Evolutionary conservation across 2,888 invertebrate species (phyloP).

Genomic region (Drosophila fulvimacula): DNA sequence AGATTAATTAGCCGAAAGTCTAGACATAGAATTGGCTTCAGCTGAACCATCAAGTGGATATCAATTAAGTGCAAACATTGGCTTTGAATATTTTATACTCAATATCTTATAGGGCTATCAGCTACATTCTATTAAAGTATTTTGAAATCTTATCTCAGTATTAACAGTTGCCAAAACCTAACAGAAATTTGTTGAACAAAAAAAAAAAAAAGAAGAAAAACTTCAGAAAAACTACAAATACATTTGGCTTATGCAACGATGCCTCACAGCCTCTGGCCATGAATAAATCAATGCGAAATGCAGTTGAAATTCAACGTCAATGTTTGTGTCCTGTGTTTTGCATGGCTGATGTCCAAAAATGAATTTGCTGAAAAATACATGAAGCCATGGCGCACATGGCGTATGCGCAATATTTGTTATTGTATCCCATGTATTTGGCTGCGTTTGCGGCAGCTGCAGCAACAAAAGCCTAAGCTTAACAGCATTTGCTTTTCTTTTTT

Average conservation of each 20-base stretch:
- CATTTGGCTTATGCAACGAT: slow-evolving; percentile 22
- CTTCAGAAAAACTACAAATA: no score
- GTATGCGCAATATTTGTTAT: slow-evolving; percentile 72
- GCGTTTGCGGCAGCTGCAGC: slow-evolving; percentile 65
- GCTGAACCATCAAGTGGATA: neutral
- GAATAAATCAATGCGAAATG: slow-evolving; percentile 52
- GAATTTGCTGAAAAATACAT: slow-evolving; percentile 52
- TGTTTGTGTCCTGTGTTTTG: slow-evolving; percentile 44
- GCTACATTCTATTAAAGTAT: neutral
- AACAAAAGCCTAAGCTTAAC: slow-evolving; percentile 70
- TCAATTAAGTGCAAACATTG: neutral
- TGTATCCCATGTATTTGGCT: slow-evolving; percentile 12
- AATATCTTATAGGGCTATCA: neutral
- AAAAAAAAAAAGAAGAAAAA: slow-evolving; percentile 16
- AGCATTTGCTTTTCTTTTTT: slow-evolving; percentile 5
- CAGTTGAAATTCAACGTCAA: slow-evolving; percentile 35
- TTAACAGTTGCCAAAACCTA: slow-evolving; percentile 21
- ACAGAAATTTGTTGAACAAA: slow-evolving; percentile 37
- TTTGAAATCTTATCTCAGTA: neutral
- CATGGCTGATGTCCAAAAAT: slow-evolving; percentile 54
- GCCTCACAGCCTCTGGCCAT: slow-evolving; percentile 14
- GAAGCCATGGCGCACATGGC: slow-evolving; percentile 55
- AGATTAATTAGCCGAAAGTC: neutral
- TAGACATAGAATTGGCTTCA: neutral
- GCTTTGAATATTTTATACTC: neutral